These are phyloP conservation scores for Dicycla oo DNA, from an alignment of 2,888 invertebrate genomes.

Conservation along the genomic window DNA sequence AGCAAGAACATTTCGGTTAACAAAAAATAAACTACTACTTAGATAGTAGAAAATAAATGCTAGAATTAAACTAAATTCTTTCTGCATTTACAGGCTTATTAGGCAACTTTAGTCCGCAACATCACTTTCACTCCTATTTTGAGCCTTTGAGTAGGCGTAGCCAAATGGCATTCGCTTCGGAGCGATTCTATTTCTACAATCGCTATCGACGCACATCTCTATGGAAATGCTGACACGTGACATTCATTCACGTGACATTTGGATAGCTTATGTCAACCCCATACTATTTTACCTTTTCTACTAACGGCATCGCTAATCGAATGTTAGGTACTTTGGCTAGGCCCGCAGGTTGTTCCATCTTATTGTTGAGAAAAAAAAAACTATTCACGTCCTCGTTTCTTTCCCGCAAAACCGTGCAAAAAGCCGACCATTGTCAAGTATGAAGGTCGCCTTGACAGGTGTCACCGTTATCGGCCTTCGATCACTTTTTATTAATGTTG, in stretches of 20 bases:
- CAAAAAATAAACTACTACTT: background rate
- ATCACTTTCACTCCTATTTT: background rate
- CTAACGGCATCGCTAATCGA: too few species aligned
- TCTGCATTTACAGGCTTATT: background rate
- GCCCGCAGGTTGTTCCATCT: conserved; percentile 6
- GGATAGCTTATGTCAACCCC: too few species aligned
- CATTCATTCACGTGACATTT: too few species aligned
- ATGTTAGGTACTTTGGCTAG: too few species aligned
- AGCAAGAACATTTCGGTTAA: background rate
- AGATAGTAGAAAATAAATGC: background rate
- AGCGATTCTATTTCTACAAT: too few species aligned
- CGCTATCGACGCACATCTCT: too few species aligned
- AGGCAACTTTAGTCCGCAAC: background rate
- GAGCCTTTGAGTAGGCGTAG: too few species aligned
- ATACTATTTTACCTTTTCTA: too few species aligned
- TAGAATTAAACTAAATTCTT: background rate
- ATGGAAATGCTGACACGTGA: too few species aligned
- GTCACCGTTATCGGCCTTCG: conserved; percentile 68
- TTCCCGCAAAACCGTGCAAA: conserved; percentile 34
- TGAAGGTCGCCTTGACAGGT: conserved; percentile 66
- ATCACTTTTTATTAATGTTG: conserved; percentile 72
- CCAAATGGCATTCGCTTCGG: too few species aligned
- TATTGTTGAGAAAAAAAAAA: conserved; percentile 14
- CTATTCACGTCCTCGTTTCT: conserved; percentile 35
- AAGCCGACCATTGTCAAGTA: conserved; percentile 52